phyloP scores from a whole-genome alignment of 2,113 vertebrate species.

The Neodon shergylaensis region DNA sequence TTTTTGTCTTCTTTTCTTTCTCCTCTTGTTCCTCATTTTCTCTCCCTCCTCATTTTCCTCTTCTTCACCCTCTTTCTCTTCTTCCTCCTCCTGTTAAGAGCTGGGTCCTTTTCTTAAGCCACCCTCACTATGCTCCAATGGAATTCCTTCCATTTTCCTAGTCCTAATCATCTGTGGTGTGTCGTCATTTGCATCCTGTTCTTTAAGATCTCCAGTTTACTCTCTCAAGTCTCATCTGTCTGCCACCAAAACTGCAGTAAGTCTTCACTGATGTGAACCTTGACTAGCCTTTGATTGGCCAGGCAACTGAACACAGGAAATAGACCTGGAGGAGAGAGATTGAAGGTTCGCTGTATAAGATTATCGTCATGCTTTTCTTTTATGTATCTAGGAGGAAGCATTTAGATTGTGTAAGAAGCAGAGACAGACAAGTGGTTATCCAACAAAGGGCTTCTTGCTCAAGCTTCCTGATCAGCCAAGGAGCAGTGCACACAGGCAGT shows the following conservation, averaged over 20 bases:
- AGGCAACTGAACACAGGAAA: background rate
- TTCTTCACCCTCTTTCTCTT: background rate
- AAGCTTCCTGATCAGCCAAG: background rate
- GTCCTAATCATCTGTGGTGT: background rate
- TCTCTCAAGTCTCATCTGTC: background rate
- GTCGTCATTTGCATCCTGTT: background rate
- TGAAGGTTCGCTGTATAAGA: background rate
- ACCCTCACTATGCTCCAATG: background rate
- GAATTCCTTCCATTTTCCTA: background rate
- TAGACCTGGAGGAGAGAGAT: background rate
- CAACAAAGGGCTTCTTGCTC: background rate
- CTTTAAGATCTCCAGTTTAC: background rate
- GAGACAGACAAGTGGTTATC: background rate
- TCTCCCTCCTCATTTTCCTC: too few relatives aligned
- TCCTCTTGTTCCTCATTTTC: background rate
- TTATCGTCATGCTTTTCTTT: background rate
- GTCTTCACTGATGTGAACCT: background rate
- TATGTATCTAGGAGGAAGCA: background rate
- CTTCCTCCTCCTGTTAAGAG: background rate
- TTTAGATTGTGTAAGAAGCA: background rate
- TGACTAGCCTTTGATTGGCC: background rate
- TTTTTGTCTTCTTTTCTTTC: too few relatives aligned
- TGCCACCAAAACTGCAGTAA: background rate
- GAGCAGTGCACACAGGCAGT: background rate
- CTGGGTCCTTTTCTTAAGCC: background rate